These are phyloP conservation scores for Lithophane ornitopus DNA, from an alignment of 2,888 invertebrate genomes.

Conservation along the genomic window DNA sequence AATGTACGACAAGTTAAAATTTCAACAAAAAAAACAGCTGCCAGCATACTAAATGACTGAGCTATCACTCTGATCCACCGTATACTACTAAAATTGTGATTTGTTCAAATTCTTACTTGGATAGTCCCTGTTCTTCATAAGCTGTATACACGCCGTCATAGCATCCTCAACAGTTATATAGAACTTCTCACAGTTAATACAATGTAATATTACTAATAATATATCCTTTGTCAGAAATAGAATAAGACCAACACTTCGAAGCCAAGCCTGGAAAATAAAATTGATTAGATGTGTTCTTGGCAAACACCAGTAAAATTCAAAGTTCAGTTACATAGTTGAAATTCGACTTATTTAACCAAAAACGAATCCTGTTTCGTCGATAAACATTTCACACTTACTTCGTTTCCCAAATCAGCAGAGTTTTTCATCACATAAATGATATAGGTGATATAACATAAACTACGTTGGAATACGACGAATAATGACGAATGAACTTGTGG, in stretches of 20 bases:
- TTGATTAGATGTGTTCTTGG: background rate
- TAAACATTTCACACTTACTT: slow-evolving; percentile 12
- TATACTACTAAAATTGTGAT: background rate
- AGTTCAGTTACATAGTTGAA: too few species aligned
- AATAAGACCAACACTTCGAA: background rate
- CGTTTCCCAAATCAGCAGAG: background rate
- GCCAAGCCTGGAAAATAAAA: slow-evolving; percentile 9
- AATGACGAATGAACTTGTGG: too few species aligned
- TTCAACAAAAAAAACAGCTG: background rate
- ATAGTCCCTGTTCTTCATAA: slow-evolving; percentile 8
- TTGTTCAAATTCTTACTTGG: slow-evolving; percentile 3
- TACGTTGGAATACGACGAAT: slow-evolving; percentile 14
- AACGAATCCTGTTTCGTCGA: too few species aligned
- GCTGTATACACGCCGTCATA: slow-evolving; percentile 15
- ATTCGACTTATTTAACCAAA: background rate
- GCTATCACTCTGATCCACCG: too few species aligned
- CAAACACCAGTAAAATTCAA: background rate
- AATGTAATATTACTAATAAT: background rate
- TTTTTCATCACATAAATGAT: slow-evolving; percentile 6
- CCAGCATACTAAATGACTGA: too few species aligned
- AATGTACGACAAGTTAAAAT: background rate
- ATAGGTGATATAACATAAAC: slow-evolving; percentile 7
- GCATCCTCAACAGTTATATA: slow-evolving; percentile 18
- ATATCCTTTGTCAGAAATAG: slow-evolving; percentile 61
- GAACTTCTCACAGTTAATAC: slow-evolving; percentile 25